These are phyloP conservation scores for Eupithecia tripunctaria DNA, from an alignment of 2,888 invertebrate genomes.

Conservation along the genomic window DNA sequence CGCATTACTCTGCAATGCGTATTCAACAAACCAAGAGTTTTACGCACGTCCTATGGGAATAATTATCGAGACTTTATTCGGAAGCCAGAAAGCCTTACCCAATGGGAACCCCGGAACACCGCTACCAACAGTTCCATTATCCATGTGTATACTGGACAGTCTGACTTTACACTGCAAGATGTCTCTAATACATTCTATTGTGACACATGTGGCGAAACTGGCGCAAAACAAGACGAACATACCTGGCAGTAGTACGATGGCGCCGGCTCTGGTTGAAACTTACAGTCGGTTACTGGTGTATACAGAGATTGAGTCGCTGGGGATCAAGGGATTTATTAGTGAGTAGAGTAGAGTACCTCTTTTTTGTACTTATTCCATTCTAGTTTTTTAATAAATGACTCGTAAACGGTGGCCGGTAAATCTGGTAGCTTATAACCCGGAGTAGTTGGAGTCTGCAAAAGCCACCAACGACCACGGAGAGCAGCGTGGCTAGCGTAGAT, in stretches of 20 bases:
- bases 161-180: slow-evolving; percentile 98
- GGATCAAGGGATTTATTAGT: slow-evolving; percentile 98
- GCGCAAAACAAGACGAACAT: slow-evolving; percentile 94
- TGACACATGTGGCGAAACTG: slow-evolving; percentile 94
- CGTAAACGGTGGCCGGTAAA: no score
- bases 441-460: no score
- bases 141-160: slow-evolving; percentile 96
- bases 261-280: slow-evolving; percentile 97
- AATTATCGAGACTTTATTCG: slow-evolving; percentile 93
- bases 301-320: slow-evolving; percentile 97
- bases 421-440: no score
- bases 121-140: slow-evolving; percentile 93
- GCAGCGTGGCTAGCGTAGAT: no score
- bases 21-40: slow-evolving; percentile 96
- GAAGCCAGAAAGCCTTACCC: slow-evolving; percentile 85
- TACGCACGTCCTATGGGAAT: slow-evolving; percentile 96
- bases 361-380: background rate
- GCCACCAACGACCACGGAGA: no score
- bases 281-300: slow-evolving; percentile 97
- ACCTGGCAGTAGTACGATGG: slow-evolving; percentile 86
- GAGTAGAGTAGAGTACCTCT: slow-evolving; percentile 75
- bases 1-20: slow-evolving; percentile 96
- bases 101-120: slow-evolving; percentile 81
- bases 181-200: slow-evolving; percentile 91
- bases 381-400: background rate